A percentile compares a stretch with the other conserved stretches of the same genome.
Evolutionary conservation across 2,888 invertebrate genomes (phyloP).

Genomic region (Hirtodrosophila trivittata): DNA sequence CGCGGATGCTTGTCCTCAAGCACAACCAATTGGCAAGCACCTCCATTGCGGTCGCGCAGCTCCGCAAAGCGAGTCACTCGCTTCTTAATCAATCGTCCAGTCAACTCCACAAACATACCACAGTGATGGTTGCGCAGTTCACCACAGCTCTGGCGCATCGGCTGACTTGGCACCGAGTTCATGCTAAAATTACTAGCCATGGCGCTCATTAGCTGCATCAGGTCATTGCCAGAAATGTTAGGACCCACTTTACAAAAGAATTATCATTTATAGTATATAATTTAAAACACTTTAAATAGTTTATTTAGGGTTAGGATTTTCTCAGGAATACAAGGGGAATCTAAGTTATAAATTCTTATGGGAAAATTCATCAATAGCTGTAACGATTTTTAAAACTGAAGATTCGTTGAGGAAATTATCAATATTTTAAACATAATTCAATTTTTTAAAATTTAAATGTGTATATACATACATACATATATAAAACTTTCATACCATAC

Average conservation of each 20-base stretch:
- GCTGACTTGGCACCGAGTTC: constrained; percentile 83
- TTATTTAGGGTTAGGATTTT: no score
- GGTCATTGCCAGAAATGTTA: constrained; percentile 71
- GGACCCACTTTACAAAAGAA: constrained; percentile 54
- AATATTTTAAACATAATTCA: no score
- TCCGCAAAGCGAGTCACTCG: constrained; percentile 86
- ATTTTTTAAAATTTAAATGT: no score
- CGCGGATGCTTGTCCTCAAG: constrained; percentile 82
- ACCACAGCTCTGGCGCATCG: constrained; percentile 85
- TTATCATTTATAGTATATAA: not conserved
- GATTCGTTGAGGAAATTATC: no score
- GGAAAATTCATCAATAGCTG: no score
- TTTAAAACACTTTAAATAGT: no score
- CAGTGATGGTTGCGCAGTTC: constrained; percentile 85
- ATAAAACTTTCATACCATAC: no score
- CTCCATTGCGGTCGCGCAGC: constrained; percentile 87
- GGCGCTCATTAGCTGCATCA: constrained; percentile 80
- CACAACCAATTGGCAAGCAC: constrained; percentile 86
- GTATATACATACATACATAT: no score
- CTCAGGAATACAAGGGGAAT: no score
- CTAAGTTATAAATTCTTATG: no score
- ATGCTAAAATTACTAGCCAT: constrained; percentile 82
- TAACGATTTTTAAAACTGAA: no score
- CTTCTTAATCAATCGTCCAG: constrained; percentile 87
- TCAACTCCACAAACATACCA: constrained; percentile 86